phyloP scores from a whole-genome alignment of 2,888 invertebrate species.

The Drosophila phalerata region DNA sequence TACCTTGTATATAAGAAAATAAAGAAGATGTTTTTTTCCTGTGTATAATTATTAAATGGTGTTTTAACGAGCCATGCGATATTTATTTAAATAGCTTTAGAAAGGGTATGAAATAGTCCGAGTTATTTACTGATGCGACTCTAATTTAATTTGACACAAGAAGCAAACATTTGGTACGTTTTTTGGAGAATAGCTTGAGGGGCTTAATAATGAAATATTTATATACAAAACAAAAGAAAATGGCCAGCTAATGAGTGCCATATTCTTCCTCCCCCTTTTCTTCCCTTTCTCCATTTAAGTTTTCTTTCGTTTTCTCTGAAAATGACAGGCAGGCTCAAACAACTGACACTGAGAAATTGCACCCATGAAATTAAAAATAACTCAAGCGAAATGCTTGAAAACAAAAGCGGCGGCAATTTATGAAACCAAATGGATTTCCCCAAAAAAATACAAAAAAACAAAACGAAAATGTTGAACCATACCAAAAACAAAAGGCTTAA shows the following conservation, averaged over 20 bases:
- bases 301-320: conserved; percentile 40
- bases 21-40: not conserved
- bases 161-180: conserved; percentile 48
- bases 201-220: conserved; percentile 54
- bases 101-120: not conserved
- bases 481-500: conserved; percentile 66
- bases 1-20: not conserved
- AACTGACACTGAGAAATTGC: conserved; percentile 79
- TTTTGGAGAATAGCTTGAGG: conserved; percentile 41
- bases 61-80: not conserved
- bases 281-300: not conserved
- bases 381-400: conserved; percentile 76
- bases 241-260: conserved; percentile 57
- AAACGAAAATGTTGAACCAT: conserved; percentile 5
- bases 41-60: not conserved
- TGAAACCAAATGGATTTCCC: conserved; percentile 55
- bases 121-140: conserved; percentile 66
- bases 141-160: conserved; percentile 70
- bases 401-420: conserved; percentile 75
- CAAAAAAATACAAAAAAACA: conserved; percentile 1
- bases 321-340: conserved; percentile 53
- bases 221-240: conserved; percentile 58
- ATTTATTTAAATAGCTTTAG: not conserved
- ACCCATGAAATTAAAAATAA: conserved; percentile 79
- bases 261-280: conserved; percentile 18